Conservation (phyloP, 2,797 vertebrate species). For the Acipenser ruthenus region DNA sequence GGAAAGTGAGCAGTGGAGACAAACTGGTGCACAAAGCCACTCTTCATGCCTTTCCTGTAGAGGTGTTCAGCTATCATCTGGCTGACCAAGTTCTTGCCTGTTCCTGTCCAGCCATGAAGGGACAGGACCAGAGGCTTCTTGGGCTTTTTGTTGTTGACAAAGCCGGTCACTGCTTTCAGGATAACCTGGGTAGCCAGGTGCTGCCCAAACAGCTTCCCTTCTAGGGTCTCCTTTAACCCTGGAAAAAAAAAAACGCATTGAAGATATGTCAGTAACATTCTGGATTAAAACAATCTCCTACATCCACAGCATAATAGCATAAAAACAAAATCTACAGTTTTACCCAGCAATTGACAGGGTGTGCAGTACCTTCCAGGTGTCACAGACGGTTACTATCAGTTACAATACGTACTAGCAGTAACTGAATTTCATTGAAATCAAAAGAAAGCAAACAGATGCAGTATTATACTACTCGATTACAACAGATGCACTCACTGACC, state of each 20-base stretch:
- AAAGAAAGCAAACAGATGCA: no score
- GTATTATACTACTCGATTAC: no score
- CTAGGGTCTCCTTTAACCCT: conserved; percentile 60
- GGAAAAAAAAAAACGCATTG: background rate
- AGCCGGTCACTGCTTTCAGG: conserved; percentile 74
- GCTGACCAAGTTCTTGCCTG: conserved; percentile 87
- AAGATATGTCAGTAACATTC: background rate
- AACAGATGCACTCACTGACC: no score
- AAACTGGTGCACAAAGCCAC: conserved; percentile 80
- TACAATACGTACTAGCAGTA: no score
- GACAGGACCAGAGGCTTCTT: conserved; percentile 88
- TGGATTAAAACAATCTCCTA: no score
- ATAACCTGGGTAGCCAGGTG: conserved; percentile 78
- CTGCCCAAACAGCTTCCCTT: conserved; percentile 78
- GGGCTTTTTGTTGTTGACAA: conserved; percentile 69
- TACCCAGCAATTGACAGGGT: background rate
- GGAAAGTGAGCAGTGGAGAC: conserved; percentile 83
- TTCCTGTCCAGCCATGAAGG: conserved; percentile 87
- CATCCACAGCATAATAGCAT: no score
- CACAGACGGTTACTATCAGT: no score
- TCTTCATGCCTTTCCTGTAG: conserved; percentile 70
- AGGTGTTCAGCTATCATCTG: conserved; percentile 74
- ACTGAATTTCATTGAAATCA: no score
- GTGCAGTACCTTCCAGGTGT: no score
- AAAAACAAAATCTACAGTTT: background rate